Evolutionary conservation across 2,888 invertebrate genomes (phyloP).

Genomic region (Buathra laborator): DNA sequence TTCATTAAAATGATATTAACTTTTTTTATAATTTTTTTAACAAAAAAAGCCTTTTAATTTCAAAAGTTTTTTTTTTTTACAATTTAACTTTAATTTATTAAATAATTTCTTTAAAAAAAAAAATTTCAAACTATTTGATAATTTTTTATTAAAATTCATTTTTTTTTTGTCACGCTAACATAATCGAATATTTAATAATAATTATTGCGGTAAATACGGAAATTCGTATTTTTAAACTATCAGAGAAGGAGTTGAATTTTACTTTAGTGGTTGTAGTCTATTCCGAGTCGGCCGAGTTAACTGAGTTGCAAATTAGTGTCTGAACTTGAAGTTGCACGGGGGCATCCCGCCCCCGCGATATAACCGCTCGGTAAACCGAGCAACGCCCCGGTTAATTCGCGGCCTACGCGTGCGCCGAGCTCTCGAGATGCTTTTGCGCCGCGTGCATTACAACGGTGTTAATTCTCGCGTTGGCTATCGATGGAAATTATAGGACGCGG

Average conservation of each 20-base stretch:
- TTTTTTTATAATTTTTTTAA: no score
- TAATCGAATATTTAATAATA: no score
- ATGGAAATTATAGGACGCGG: background rate
- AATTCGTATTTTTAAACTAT: background rate
- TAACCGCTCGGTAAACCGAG: slow-evolving; percentile 32
- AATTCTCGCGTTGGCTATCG: background rate
- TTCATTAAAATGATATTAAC: no score
- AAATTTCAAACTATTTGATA: no score
- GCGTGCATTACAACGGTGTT: background rate
- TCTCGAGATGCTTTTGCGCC: background rate
- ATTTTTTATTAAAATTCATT: no score
- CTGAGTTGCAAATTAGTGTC: slow-evolving; percentile 21
- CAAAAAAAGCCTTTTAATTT: no score
- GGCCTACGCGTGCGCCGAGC: slow-evolving; percentile 2
- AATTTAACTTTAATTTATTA: no score
- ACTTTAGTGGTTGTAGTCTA: slow-evolving; percentile 7
- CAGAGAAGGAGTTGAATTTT: background rate
- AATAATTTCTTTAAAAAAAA: no score
- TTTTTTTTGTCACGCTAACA: no score
- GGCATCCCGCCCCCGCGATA: slow-evolving; percentile 1
- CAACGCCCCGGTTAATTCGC: slow-evolving; percentile 25
- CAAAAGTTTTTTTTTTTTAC: no score
- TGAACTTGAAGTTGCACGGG: slow-evolving; percentile 21
- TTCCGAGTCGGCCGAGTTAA: slow-evolving; percentile 17
- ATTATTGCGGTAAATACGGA: background rate